phyloP scores from a whole-genome alignment of 2,888 invertebrate species.

The Acleris literana region DNA sequence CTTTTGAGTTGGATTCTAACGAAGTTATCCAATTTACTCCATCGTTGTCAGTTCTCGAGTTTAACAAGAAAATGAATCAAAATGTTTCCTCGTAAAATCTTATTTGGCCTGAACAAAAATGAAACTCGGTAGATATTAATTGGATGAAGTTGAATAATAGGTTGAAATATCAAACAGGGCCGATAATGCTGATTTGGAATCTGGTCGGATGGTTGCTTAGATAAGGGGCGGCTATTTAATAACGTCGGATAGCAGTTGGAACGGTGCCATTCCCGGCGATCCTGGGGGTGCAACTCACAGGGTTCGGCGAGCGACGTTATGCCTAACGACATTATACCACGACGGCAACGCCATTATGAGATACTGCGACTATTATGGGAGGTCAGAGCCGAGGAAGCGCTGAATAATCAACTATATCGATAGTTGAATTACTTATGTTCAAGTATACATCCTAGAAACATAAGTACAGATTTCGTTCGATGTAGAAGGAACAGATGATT shows the following conservation, averaged over 20 bases:
- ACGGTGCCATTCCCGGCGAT: slow-evolving; percentile 33
- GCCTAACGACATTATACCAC: slow-evolving; percentile 18
- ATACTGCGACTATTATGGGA: not conserved
- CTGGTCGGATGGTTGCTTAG: slow-evolving; percentile 59
- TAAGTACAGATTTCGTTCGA: no score
- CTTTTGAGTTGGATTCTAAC: slow-evolving; percentile 24
- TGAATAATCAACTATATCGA: not conserved
- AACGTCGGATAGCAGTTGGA: slow-evolving; percentile 52
- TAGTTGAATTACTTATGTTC: not conserved
- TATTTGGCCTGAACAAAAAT: slow-evolving; percentile 13
- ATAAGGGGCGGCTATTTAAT: slow-evolving; percentile 75
- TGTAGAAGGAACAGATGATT: no score
- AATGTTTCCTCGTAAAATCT: slow-evolving; percentile 20
- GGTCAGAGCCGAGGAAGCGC: not conserved
- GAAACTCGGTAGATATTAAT: slow-evolving; percentile 41
- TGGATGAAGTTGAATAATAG: slow-evolving; percentile 49
- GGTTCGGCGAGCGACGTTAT: slow-evolving; percentile 22
- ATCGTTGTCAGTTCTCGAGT: slow-evolving; percentile 21
- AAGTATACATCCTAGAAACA: no score
- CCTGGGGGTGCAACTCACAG: slow-evolving; percentile 34
- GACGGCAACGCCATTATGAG: slow-evolving; percentile 3
- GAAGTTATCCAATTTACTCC: slow-evolving; percentile 32
- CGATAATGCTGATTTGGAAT: slow-evolving; percentile 65
- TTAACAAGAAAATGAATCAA: slow-evolving; percentile 15
- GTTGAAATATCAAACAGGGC: slow-evolving; percentile 64